phyloP scores from a whole-genome alignment of 53 echinoderm and acorn worm genomes.

The Glandiceps talaboti region DNA sequence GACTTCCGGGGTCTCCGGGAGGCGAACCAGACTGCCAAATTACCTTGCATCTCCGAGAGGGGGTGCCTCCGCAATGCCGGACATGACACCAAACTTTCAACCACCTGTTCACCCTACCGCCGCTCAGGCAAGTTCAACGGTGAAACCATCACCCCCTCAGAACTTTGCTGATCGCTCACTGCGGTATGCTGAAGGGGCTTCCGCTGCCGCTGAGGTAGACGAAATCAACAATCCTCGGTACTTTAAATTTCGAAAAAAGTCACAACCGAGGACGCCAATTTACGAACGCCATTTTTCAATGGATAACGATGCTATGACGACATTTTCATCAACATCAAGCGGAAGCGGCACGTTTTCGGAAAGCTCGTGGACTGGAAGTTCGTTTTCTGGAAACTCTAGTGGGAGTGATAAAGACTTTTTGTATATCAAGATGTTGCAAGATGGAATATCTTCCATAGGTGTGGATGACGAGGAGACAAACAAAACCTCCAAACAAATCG shows the following conservation, averaged over 20 bases:
- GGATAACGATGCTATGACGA: background rate
- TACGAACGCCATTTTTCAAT: background rate
- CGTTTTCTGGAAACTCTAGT: slow-evolving; percentile 18
- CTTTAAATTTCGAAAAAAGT: background rate
- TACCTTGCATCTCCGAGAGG: background rate
- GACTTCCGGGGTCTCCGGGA: background rate
- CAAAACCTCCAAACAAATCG: background rate
- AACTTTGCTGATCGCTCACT: background rate
- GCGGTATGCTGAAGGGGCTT: background rate
- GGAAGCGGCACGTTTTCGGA: background rate
- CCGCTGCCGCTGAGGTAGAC: background rate
- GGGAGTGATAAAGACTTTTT: slow-evolving; percentile 49
- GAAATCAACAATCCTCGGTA: background rate
- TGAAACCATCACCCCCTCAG: background rate
- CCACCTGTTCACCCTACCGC: slow-evolving; percentile 1
- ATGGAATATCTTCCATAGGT: slow-evolving; percentile 55
- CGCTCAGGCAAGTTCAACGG: slow-evolving; percentile 2
- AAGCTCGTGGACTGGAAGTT: slow-evolving; percentile 2
- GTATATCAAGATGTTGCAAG: slow-evolving; percentile 85
- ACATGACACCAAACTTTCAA: slow-evolving; percentile 1
- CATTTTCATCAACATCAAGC: background rate
- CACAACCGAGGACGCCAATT: background rate
- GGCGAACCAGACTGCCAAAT: background rate
- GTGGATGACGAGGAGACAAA: background rate
- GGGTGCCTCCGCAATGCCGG: background rate